Evolutionary conservation across 2,888 invertebrate species (phyloP), one percentile per base, ranked within the genome.

Genomic region (Yponomeuta plumbellus): DNA sequence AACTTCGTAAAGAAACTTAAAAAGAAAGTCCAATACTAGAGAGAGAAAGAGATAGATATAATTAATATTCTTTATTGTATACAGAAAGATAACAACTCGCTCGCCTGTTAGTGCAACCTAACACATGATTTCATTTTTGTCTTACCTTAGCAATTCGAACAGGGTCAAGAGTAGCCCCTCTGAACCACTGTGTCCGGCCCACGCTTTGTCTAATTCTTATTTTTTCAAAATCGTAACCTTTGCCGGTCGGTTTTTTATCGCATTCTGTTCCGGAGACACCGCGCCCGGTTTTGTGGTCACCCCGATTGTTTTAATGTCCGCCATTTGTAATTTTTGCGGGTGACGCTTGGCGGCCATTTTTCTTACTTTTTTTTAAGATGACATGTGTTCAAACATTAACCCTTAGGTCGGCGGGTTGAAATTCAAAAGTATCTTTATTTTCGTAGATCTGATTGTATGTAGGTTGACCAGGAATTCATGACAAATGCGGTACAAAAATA

Each of bases 211-310:
- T 88, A 83, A 85, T 89, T 91, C 90, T 91, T 91, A 91, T 90
- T 89, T 89, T 90, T 90, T 88, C 88, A 88, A 87, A 84, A 87
- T 89, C 88, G 88, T 87, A 86, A 85, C 87, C 88, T 86, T 88
- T 85, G 82, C 76, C 57, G 34, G 82, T 82, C 78, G 84, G 80
- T 87, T 89, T 70, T 90, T 90, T 89, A 88, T 88, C 88, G 89
- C 88, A 88, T 89, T 90, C 90, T 91, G 89, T 90, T 89, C 88
- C 90, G 90, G 89, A 86, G 88, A 88, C 86, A 83, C 74, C 71
- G 80, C 76, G 72, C 75, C 79, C 77, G 78, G 78, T 52, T 52
- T 52, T 77, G 79, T 78, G 80, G 80, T 81, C 80, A 80, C 76
- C 75, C 77, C 86, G 84, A 83, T 87, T 84, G 88, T 86, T 85